phyloP scores from a whole-genome alignment of 2,797 vertebrate species.

The Siniperca scherzeri region DNA sequence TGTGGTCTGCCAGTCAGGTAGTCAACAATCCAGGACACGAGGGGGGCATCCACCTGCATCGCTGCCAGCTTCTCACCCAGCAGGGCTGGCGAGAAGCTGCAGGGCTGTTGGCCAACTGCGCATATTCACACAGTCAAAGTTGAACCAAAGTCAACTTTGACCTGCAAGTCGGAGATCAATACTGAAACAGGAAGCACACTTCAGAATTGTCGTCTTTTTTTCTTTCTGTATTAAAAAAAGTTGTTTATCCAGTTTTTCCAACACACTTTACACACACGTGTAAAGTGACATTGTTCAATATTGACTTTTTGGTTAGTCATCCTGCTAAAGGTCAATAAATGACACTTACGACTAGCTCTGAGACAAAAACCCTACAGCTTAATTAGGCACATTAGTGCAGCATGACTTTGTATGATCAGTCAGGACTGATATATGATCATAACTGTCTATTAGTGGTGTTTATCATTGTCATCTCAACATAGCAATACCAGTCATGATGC shows the following conservation, averaged over 20 bases:
- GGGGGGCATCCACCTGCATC: too few species aligned
- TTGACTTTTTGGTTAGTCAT: background rate
- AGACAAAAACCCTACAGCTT: background rate
- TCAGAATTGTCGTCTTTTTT: background rate
- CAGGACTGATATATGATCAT: background rate
- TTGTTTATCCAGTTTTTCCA: background rate
- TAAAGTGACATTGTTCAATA: background rate
- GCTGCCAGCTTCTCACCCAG: too few species aligned
- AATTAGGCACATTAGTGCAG: background rate
- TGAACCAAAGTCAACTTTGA: background rate
- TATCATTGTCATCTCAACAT: background rate
- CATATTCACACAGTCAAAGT: background rate
- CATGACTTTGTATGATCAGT: background rate
- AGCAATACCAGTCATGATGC: background rate
- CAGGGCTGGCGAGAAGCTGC: too few species aligned
- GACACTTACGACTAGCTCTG: background rate
- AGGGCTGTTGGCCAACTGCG: background rate
- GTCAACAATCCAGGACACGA: too few species aligned
- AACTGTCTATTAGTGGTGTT: background rate
- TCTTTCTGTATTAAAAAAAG: background rate
- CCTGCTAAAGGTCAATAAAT: background rate
- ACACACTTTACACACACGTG: background rate
- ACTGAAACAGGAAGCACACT: background rate
- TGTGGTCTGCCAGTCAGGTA: too few species aligned
- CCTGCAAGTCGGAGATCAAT: background rate